These are phyloP conservation scores for Lepidocyrtinus sp. DNA, from an alignment of 2,888 invertebrate species.

Conservation along the genomic window DNA sequence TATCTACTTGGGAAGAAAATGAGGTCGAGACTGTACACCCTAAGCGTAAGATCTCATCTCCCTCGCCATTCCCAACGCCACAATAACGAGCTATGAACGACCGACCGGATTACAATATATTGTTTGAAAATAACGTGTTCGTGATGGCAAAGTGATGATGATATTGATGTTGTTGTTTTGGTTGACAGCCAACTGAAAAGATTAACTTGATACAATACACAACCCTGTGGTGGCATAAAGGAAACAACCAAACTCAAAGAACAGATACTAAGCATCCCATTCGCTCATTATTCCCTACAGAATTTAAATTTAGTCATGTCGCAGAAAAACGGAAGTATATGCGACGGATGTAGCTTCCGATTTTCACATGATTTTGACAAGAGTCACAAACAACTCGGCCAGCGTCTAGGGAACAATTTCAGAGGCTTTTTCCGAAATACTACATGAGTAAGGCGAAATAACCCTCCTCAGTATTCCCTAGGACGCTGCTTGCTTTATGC, in stretches of 20 bases:
- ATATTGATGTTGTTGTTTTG: conserved; percentile 18
- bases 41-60: no score
- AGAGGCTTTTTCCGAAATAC: no score
- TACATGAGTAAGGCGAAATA: no score
- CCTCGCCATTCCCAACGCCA: conserved; percentile 3
- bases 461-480: no score
- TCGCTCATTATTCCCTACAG: neutral
- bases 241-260: neutral
- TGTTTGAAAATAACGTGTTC: conserved; percentile 4
- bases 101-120: conserved; percentile 14
- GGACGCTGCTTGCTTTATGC: no score
- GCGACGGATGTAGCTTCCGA: no score
- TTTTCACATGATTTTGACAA: no score
- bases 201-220: conserved; percentile 1
- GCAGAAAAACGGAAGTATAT: no score
- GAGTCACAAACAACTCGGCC: no score
- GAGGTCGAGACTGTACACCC: neutral
- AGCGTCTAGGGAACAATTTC: no score
- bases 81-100: no score
- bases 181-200: conserved; percentile 18
- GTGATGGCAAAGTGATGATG: conserved; percentile 14
- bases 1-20: neutral
- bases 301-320: no score
- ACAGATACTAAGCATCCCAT: neutral
- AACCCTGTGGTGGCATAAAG: neutral